Evolutionary conservation across 2,888 invertebrate species (phyloP).

Genomic region (Plebejus argus): DNA sequence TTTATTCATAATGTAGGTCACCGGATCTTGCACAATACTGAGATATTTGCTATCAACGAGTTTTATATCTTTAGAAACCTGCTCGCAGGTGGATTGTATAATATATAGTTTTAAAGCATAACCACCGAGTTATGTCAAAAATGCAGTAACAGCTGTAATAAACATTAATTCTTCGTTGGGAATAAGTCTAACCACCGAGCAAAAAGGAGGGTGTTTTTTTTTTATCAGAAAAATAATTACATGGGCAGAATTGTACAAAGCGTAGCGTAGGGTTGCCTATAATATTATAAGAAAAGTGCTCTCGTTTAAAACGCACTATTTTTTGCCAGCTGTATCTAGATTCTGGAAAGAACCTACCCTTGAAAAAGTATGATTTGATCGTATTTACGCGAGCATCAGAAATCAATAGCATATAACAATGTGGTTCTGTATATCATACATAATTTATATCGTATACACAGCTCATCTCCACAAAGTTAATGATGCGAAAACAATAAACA

Average conservation of each 20-base stretch:
- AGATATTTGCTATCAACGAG: slow-evolving; percentile 25
- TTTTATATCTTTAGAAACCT: slow-evolving; percentile 28
- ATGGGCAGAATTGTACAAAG: too few species aligned
- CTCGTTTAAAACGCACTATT: too few species aligned
- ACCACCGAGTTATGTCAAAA: slow-evolving; percentile 3
- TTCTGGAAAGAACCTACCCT: too few species aligned
- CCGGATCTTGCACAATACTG: slow-evolving; percentile 25
- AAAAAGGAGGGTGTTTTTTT: too few species aligned
- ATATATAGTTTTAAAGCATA: slow-evolving; percentile 14
- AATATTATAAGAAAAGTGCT: too few species aligned
- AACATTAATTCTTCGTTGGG: too few species aligned
- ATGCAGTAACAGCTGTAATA: not conserved
- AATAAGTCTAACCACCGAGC: too few species aligned
- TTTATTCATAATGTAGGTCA: not conserved
- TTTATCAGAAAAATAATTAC: too few species aligned
- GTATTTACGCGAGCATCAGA: not conserved
- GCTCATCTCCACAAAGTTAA: not conserved
- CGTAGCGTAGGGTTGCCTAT: too few species aligned
- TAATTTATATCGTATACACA: not conserved
- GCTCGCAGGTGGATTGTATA: slow-evolving; percentile 12
- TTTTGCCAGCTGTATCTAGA: too few species aligned
- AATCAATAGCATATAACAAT: not conserved
- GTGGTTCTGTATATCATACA: not conserved
- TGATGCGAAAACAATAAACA: not conserved
- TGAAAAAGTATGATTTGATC: too few species aligned